phyloP scores from a whole-genome alignment of 2,113 vertebrate genomes.

The Brevimyrus niger region DNA sequence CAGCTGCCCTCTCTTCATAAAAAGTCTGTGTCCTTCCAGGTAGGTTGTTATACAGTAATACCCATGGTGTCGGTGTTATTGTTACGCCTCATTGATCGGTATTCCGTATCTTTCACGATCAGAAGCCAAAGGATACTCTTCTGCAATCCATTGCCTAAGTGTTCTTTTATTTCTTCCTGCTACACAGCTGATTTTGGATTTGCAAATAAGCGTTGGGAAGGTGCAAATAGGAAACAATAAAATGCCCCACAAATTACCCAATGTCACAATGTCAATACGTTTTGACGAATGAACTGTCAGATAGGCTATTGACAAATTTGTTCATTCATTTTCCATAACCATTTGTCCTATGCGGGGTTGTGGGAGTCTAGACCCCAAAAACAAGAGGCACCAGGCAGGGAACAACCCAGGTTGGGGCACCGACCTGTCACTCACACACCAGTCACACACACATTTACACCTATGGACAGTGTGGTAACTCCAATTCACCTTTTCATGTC shows the following conservation, averaged over 20 bases:
- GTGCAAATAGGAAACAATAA: background rate
- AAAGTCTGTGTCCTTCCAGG: background rate
- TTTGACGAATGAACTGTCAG: background rate
- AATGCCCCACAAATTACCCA: background rate
- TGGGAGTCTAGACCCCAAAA: background rate
- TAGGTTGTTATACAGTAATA: background rate
- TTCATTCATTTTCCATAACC: background rate
- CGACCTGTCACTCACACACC: background rate
- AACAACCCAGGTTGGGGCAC: background rate
- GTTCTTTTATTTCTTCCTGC: background rate
- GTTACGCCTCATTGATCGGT: background rate
- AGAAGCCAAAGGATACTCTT: background rate
- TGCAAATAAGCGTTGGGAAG: background rate
- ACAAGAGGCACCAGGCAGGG: background rate
- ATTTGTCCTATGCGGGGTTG: background rate
- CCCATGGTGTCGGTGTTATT: background rate
- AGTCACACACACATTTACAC: background rate
- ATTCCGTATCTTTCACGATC: background rate
- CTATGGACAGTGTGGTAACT: background rate
- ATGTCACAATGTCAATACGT: background rate
- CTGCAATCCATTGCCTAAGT: background rate
- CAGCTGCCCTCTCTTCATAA: background rate
- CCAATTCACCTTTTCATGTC: background rate
- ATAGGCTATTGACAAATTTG: background rate
- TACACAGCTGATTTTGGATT: background rate